Conservation (phyloP, 2,888 invertebrate species). For the Apoderus coryli region DNA sequence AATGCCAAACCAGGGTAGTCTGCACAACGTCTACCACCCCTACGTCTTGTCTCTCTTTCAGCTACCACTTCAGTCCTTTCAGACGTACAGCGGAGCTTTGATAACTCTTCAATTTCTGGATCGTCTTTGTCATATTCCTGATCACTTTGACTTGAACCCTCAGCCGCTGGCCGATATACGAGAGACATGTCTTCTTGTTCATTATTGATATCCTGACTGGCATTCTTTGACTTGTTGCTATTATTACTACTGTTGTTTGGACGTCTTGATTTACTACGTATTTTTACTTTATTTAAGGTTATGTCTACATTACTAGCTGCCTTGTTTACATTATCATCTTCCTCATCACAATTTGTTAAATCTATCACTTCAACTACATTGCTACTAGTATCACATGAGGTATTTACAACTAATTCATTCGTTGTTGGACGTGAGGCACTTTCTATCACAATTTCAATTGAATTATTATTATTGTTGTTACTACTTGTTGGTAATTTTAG, state of each 20-base stretch:
- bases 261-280: conserved; percentile 8
- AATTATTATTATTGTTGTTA: background rate
- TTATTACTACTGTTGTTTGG: conserved; percentile 19
- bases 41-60: conserved; percentile 60
- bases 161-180: conserved; percentile 31
- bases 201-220: conserved; percentile 9
- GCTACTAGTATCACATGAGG: conserved; percentile 8
- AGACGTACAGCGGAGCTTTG: conserved; percentile 75
- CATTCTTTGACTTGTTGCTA: conserved; percentile 15
- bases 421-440: background rate
- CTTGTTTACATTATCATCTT: conserved; percentile 22
- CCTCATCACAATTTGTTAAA: conserved; percentile 32
- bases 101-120: conserved; percentile 65
- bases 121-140: conserved; percentile 41
- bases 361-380: conserved; percentile 29
- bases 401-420: conserved; percentile 20
- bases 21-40: conserved; percentile 66
- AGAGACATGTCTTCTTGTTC: conserved; percentile 23
- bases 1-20: conserved; percentile 89
- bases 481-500: too few relatives aligned
- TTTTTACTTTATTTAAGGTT: too few relatives aligned
- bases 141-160: conserved; percentile 36
- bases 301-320: conserved; percentile 13
- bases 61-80: conserved; percentile 80
- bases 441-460: background rate